Evolutionary conservation across 2,888 invertebrate species (phyloP).

Genomic region (Coelinius sp.): DNA sequence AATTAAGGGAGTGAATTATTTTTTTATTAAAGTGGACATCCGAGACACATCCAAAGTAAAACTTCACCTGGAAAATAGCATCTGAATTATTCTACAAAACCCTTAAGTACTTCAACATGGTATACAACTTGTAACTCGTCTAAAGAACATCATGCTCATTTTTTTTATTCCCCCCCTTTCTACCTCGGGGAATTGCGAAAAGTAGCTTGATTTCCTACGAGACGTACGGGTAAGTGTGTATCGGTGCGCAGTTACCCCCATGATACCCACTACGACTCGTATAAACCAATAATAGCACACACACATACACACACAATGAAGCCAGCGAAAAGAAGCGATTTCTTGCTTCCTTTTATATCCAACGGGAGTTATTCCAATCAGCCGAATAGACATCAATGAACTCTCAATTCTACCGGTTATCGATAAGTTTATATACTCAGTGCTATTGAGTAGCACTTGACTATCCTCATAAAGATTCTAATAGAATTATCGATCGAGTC

Average conservation of each 20-base stretch:
- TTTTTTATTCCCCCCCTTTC: conserved; percentile 1
- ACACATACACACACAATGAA: conserved; percentile 10
- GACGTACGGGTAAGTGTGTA: conserved; percentile 36
- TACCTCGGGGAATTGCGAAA: conserved; percentile 42
- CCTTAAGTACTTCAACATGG: conserved; percentile 7
- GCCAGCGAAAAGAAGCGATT: conserved; percentile 34
- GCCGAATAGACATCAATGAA: conserved; percentile 65
- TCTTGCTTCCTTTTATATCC: conserved; percentile 33
- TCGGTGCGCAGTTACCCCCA: conserved; percentile 37
- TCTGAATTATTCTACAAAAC: conserved; percentile 4
- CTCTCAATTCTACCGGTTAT: conserved; percentile 42
- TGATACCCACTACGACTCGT: conserved; percentile 1
- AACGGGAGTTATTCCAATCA: conserved; percentile 56
- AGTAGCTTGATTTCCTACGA: conserved; percentile 51
- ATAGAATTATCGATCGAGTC: conserved; percentile 4
- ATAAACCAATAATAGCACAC: background rate
- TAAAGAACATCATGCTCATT: conserved; percentile 22
- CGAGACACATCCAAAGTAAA: background rate
- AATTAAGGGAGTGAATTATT: background rate
- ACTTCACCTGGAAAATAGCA: background rate
- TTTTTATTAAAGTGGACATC: background rate
- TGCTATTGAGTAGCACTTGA: conserved; percentile 21
- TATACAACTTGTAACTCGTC: conserved; percentile 18
- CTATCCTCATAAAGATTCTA: conserved; percentile 14
- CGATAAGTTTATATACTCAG: conserved; percentile 32